Base-by-base conservation (phyloP, 2,113 vertebrate species). In the Carlito syrichta region DNA sequence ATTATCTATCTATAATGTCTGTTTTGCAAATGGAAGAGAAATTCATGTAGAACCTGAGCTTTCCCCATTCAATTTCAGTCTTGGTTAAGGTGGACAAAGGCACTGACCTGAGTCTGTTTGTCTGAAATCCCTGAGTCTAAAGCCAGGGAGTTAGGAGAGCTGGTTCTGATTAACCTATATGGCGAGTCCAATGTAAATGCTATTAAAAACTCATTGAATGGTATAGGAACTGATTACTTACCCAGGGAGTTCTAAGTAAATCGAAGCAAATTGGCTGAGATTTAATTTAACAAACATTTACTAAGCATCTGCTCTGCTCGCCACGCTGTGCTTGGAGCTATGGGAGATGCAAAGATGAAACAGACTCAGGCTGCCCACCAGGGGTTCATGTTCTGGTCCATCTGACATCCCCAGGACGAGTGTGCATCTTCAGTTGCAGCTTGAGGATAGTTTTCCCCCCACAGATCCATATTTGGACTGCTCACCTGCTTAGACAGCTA, bases 181-280 rank as follows among this genome's bases (percentile, higher is more conserved):
- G 78, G 91, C 35, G 48, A 91, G 86, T 86, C 97, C 95, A 95
- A 93, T 96, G 97, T 92, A 95, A 96, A 97, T 96, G 95, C 93
- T 86, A 97, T 97, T 98, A 97, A 98, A 97, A 96, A 60, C 97
- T 97, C 96, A 97, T 98, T 94, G 96, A 95, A 93, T 96, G 82
- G 96, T 96, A 98, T 96, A 94, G 97, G 96, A 96, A 96, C 96
- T 94, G 97, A 97, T 98, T 97, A 97, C 97, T 98, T 97, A 98
- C 96, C 97, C 95, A 96, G 96, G 96, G 97, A 97, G 96, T 96
- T 96, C 95, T 96, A 97, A 97, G 96, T 96, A 98, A 98, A 97
- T 98, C 45, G 56, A 98, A 98, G 95, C 95, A 97, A 98, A 98
- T 97, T 98, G 97, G 91, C 96, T 91, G 93, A 98, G 97, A 97